Conservation (phyloP, 2,888 invertebrate genomes). For the Hybos culiciformis region DNA sequence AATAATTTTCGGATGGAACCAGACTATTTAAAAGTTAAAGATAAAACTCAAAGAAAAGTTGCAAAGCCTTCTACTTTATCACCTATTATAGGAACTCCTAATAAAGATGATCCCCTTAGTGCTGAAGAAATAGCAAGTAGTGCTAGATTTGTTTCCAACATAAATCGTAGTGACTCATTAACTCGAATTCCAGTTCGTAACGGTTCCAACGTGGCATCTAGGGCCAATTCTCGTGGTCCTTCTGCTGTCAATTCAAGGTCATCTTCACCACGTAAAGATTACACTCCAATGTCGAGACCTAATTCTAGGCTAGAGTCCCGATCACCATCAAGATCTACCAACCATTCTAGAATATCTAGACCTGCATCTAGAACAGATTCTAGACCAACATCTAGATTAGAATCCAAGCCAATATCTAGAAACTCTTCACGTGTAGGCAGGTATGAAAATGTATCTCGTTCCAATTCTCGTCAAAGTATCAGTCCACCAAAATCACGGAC, state of each 20-base stretch:
- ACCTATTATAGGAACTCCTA: conserved; percentile 35
- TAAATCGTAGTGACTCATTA: conserved; percentile 20
- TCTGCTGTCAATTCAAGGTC: conserved; percentile 12
- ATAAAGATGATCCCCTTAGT: conserved; percentile 24
- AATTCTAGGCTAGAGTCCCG: conserved; percentile 21
- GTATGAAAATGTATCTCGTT: conserved; percentile 15
- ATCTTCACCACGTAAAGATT: neutral
- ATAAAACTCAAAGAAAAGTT: conserved; percentile 23
- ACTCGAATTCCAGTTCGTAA: conserved; percentile 30
- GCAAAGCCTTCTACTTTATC: conserved; percentile 32
- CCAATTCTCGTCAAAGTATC: conserved; percentile 21
- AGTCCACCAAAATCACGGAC: neutral
- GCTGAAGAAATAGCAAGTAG: conserved; percentile 16
- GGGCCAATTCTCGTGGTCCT: conserved; percentile 17
- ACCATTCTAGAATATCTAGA: too few relatives aligned
- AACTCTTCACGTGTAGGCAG: conserved; percentile 19
- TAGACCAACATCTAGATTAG: conserved; percentile 19
- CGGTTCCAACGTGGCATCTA: conserved; percentile 13
- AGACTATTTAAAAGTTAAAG: neutral
- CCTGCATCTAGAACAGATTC: conserved; percentile 18
- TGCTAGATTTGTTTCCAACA: conserved; percentile 15
- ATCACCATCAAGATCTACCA: conserved; percentile 22
- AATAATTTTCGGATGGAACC: conserved; percentile 1
- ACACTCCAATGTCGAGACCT: conserved; percentile 16
- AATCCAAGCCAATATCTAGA: conserved; percentile 18